Evolutionary conservation across 2,113 vertebrate species (phyloP), one percentile per base, ranked within the genome.

Genomic region (Periophthalmus modestus): DNA sequence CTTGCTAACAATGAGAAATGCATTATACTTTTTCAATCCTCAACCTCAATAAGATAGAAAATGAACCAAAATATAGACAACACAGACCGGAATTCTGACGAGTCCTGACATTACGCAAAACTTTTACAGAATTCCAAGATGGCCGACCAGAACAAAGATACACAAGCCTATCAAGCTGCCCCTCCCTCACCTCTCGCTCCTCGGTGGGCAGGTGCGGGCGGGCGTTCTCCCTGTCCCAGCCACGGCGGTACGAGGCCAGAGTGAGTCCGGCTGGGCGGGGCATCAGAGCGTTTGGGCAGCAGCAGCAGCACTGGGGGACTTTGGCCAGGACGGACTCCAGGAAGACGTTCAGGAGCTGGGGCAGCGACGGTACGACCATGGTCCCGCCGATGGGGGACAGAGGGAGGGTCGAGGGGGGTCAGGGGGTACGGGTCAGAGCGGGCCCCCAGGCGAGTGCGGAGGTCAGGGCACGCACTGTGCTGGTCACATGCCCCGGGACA

Each of bases 331-430:
- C 78, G 0, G 89, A 83, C 71, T 89, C 91, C 70, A 92, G 86
- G 85, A 93, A 88, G 84, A 92, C 75, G 82, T 88, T 88, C 74
- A 93, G 86, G 76, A 93, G 89, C 82, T 93, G 90, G 62, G 93
- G 90, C 80, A 92, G 85, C 79, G 79, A 85, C 15, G 83, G 88
- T 76, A 92, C 78, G 84, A 94, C 87, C 93, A 94, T 94, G 91
- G 89, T 94, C 91, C 87, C 91, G 24, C 58, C 82, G 86, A 80
- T 68, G 47, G 76, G 80, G 21, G 78, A 85, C 88, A 79, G 68
- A 75, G 54, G 65, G 66, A 50, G 71, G 66, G 36, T 39, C 36
- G 81, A 72, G 67, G 81, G 68, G 68, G 77, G 57, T 62, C 54
- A 54, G 75, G 63, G 63, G 73, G 62, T 83, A 78, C 13, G 81